phyloP scores from a whole-genome alignment of 2,113 vertebrate species.

The Apus apus region DNA sequence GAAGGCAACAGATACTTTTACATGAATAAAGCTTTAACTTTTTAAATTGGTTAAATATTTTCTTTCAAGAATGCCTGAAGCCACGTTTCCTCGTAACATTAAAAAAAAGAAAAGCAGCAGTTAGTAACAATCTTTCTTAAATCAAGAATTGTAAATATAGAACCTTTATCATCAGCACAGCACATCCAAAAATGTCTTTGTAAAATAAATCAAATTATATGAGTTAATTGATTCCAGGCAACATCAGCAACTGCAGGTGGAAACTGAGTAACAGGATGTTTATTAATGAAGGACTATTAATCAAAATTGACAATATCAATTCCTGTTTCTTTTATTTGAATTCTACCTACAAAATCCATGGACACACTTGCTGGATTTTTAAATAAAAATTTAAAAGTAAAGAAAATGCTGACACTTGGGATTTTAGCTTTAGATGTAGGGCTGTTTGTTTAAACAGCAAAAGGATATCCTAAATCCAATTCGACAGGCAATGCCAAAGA shows the following conservation, averaged over 20 bases:
- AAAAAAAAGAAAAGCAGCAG: conserved; percentile 69
- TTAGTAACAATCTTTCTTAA: conserved; percentile 76
- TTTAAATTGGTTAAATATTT: conserved; percentile 65
- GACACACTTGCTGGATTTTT: conserved; percentile 52
- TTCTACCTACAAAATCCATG: conserved; percentile 76
- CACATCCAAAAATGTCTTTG: conserved; percentile 82
- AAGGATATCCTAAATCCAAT: conserved; percentile 93
- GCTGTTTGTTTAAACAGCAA: conserved; percentile 82
- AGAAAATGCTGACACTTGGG: conserved; percentile 21
- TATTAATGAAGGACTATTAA: conserved; percentile 95
- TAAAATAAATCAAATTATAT: conserved; percentile 89
- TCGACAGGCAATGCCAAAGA: conserved; percentile 94
- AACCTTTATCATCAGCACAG: conserved; percentile 78
- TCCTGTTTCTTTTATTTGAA: conserved; percentile 81
- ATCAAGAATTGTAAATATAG: conserved; percentile 75
- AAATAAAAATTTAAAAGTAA: conserved; percentile 55
- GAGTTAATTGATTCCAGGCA: conserved; percentile 96
- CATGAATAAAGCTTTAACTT: conserved; percentile 44
- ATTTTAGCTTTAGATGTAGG: conserved; percentile 54
- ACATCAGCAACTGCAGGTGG: conserved; percentile 91
- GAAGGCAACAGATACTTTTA: conserved; percentile 47
- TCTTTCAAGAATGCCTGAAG: conserved; percentile 57
- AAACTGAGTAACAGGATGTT: conserved; percentile 94
- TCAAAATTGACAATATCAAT: conserved; percentile 89
- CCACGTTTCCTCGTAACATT: conserved; percentile 52